Evolutionary conservation across 1,140 invertebrate genomes (phyloP).

Genomic region (Antheraea pernyi): DNA sequence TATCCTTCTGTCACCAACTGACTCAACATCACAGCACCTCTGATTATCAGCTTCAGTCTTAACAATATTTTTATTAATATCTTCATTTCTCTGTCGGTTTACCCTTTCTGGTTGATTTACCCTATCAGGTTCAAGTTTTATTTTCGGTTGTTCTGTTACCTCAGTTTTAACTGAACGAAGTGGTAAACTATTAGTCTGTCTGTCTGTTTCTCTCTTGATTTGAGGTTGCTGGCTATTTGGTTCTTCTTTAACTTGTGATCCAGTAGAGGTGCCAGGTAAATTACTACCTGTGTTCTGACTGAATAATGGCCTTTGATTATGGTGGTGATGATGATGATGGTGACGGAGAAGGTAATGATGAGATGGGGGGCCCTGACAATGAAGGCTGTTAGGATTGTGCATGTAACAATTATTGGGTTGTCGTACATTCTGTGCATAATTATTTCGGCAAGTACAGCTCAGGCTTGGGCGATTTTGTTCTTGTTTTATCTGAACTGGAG

Average conservation of each 20-base stretch:
- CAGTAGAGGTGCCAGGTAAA: slow-evolving; percentile 14
- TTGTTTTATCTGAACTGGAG: slow-evolving; percentile 36
- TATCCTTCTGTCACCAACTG: slow-evolving; percentile 37
- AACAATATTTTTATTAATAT: slow-evolving; percentile 35
- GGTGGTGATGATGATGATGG: slow-evolving; percentile 41
- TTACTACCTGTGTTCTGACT: neutral
- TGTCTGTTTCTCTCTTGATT: slow-evolving; percentile 30
- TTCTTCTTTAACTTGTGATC: slow-evolving; percentile 54
- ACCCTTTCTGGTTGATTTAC: slow-evolving; percentile 21
- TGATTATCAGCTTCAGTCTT: slow-evolving; percentile 43
- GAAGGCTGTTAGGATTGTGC: slow-evolving; percentile 29
- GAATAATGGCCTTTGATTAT: slow-evolving; percentile 25
- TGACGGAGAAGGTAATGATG: slow-evolving; percentile 39
- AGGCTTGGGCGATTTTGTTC: slow-evolving; percentile 28
- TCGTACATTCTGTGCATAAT: slow-evolving; percentile 26
- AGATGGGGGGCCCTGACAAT: slow-evolving; percentile 31
- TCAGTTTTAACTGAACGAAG: slow-evolving; percentile 31
- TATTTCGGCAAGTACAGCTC: slow-evolving; percentile 32
- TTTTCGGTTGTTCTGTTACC: slow-evolving; percentile 18
- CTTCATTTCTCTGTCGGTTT: slow-evolving; percentile 22
- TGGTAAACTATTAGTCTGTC: neutral
- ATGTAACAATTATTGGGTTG: slow-evolving; percentile 26
- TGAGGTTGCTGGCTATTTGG: slow-evolving; percentile 30
- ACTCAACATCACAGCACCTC: slow-evolving; percentile 41
- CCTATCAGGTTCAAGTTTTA: slow-evolving; percentile 39